Conservation (phyloP, 1,140 invertebrate species). For the Acromyrmex echinatior region DNA sequence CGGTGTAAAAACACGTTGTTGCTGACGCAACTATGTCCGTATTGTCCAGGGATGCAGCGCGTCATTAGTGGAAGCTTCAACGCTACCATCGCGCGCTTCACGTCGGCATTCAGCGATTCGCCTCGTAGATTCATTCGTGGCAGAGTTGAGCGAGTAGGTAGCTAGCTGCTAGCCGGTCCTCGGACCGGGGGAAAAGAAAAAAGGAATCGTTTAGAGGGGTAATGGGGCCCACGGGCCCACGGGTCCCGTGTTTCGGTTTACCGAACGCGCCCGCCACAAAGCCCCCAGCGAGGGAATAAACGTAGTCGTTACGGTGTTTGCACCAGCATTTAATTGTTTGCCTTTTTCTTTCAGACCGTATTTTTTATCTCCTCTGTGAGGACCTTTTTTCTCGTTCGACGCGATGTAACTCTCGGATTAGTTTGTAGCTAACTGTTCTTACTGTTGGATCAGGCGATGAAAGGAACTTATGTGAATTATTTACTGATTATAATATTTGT, state of each 20-base stretch:
- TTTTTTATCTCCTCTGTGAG: slow-evolving; percentile 26
- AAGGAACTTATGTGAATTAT: not conserved
- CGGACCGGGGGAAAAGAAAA: slow-evolving; percentile 24
- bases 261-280: slow-evolving; percentile 66
- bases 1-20: slow-evolving; percentile 58
- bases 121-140: slow-evolving; percentile 62
- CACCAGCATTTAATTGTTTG: slow-evolving; percentile 60
- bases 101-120: slow-evolving; percentile 63
- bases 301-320: slow-evolving; percentile 64
- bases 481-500: not conserved
- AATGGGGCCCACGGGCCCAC: slow-evolving; percentile 56
- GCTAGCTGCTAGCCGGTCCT: slow-evolving; percentile 46
- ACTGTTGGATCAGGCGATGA: not conserved
- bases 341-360: slow-evolving; percentile 32
- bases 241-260: slow-evolving; percentile 60
- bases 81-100: slow-evolving; percentile 62
- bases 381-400: slow-evolving; percentile 3
- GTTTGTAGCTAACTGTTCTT: slow-evolving; percentile 14
- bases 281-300: slow-evolving; percentile 50
- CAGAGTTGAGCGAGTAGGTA: slow-evolving; percentile 52
- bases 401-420: slow-evolving; percentile 30
- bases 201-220: slow-evolving; percentile 69
- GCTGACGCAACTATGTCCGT: slow-evolving; percentile 54
- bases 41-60: slow-evolving; percentile 56
- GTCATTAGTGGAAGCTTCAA: slow-evolving; percentile 65